Evolutionary conservation across 2,888 invertebrate genomes (phyloP).

Genomic region (Drosophila sordidula): DNA sequence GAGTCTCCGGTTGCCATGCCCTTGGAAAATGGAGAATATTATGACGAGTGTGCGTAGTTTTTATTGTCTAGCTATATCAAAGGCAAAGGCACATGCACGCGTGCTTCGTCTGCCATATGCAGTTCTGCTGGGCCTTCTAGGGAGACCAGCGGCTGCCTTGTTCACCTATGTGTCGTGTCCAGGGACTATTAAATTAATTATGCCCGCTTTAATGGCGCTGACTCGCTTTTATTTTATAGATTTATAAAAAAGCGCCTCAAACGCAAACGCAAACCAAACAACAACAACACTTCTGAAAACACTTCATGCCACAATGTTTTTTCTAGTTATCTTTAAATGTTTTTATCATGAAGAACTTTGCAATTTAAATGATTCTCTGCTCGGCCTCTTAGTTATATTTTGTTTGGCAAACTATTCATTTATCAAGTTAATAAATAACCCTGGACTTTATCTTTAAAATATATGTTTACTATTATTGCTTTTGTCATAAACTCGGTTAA

Average conservation of each 20-base stretch:
- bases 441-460: constrained; percentile 34
- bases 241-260: constrained; percentile 49
- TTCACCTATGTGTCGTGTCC: constrained; percentile 61
- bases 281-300: constrained; percentile 29
- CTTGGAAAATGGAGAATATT: constrained; percentile 61
- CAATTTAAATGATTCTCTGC: constrained; percentile 26
- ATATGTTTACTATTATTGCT: constrained; percentile 19
- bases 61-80: constrained; percentile 56
- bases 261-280: neutral
- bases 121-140: constrained; percentile 15
- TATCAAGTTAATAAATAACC: constrained; percentile 30
- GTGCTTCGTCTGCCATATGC: constrained; percentile 9
- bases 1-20: constrained; percentile 49
- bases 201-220: constrained; percentile 56
- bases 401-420: constrained; percentile 15
- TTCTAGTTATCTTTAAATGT: constrained; percentile 41
- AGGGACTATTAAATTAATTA: constrained; percentile 73
- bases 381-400: neutral
- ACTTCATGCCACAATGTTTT: constrained; percentile 11
- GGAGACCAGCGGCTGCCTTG: constrained; percentile 18
- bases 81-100: constrained; percentile 10
- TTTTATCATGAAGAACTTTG: constrained; percentile 44
- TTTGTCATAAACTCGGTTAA: constrained; percentile 32
- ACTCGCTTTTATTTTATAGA: constrained; percentile 49
- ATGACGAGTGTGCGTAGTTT: constrained; percentile 49